phyloP scores from a whole-genome alignment of 2,888 invertebrate genomes.

The Dicyrtoma fusca region DNA sequence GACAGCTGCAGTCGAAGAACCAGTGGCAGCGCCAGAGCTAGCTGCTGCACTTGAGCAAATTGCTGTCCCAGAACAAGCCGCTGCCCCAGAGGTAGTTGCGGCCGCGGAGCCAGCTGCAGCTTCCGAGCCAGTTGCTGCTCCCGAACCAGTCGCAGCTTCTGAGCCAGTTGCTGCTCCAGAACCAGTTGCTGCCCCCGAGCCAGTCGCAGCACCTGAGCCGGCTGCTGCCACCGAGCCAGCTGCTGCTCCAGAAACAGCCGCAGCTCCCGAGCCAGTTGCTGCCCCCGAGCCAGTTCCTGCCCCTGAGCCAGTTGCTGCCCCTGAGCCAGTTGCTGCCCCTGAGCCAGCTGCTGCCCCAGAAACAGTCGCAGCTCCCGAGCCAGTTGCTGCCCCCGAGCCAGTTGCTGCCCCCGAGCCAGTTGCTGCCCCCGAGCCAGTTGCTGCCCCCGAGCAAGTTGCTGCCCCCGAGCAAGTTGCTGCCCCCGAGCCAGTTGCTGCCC shows the following conservation, averaged over 20 bases:
- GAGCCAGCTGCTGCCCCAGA: not conserved
- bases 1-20: not conserved
- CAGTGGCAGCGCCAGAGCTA: not conserved
- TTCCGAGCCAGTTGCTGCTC: constrained; percentile 20
- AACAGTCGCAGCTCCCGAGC: not conserved
- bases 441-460: constrained; percentile 15
- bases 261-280: not conserved
- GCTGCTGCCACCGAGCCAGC: constrained; percentile 13
- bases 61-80: not conserved
- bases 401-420: constrained; percentile 19
- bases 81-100: not conserved
- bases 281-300: constrained; percentile 26
- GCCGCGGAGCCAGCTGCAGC: constrained; percentile 8
- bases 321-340: not conserved
- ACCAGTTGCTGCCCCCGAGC: not conserved
- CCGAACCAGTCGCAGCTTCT: not conserved
- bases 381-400: not conserved
- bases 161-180: not conserved
- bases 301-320: not conserved
- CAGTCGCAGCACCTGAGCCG: constrained; percentile 4
- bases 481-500: constrained; percentile 7
- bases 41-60: not conserved
- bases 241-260: constrained; percentile 4
- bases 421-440: constrained; percentile 28
- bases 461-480: constrained; percentile 19